Evolutionary conservation across 2,113 vertebrate genomes (phyloP), one percentile per base, ranked within the genome.

Genomic region (Terrapene triunguis): DNA sequence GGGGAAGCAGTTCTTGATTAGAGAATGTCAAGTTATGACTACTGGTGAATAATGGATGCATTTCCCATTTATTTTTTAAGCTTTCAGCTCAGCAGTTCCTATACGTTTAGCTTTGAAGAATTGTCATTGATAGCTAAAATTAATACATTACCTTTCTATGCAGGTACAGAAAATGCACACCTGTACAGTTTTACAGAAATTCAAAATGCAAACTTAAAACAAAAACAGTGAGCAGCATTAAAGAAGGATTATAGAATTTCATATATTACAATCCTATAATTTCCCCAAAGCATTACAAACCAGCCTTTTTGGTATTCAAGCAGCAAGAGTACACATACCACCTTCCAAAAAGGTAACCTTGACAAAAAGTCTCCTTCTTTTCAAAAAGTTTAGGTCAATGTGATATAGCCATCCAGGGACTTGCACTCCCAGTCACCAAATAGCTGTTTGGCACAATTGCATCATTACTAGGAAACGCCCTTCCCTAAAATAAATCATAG

Each of bases 171-270:
- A 96, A 89, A 83, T 85, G 21, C 79, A 2, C 13, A 32, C 29
- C 51, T 85, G 86, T 89, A 76, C 27, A 59, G 69, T 38, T 93
- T 88, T 87, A 80, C 32, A 92, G 93, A 82, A 82, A 2, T 29
- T 48, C 27, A 42, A 89, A 93, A 78, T 89, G 50, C 89, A 93
- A 96, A 91, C 91, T 90, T 94, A 91, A 93, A 91, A 80, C 69
- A 85, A 97, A 57, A 65, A 97, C 94, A 6, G 96, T 97, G 85
- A 94, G 48, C 91, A 92, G 47, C 85, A 97, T 97, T 98, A 90
- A 97, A 96, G 88, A 92, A 53, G 93, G 96, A 97, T 98, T 97
- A 97, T 74, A 82, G 59, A 69, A 91, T 80, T 97, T 98, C 96
- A 96, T 95, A 96, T 95, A 94, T 96, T 94, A 96, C 87, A 95